Percentiles rank a stretch among this genome's conserved stretches.
These are phyloP conservation scores for Chionis minor DNA, from an alignment of 2,113 vertebrate species.

Conservation along the genomic window DNA sequence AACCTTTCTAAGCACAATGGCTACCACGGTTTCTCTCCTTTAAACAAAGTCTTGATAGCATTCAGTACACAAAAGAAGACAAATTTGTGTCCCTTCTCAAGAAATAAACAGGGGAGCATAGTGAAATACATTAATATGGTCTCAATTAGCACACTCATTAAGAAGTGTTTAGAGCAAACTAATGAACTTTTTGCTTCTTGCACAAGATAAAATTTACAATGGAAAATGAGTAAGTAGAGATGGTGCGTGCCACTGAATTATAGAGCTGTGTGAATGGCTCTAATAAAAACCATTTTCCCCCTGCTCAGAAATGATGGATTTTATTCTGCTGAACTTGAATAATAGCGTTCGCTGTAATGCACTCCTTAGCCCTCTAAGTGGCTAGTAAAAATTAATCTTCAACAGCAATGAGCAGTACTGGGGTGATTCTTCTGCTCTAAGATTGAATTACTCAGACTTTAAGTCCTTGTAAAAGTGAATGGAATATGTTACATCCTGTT, in stretches of 20 bases:
- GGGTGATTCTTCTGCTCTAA: conserved; percentile 22
- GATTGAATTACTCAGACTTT: conserved; percentile 35
- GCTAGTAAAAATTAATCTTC: conserved; percentile 62
- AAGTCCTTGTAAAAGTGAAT: background rate
- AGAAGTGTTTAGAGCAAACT: conserved; percentile 22
- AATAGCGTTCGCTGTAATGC: background rate
- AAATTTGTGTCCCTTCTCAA: conserved; percentile 19
- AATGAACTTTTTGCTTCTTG: conserved; percentile 67
- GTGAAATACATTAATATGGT: conserved; percentile 43
- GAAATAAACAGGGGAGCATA: conserved; percentile 39
- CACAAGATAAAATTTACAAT: conserved; percentile 54
- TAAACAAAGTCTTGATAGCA: background rate
- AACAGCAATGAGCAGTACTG: background rate
- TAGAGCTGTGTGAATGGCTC: conserved; percentile 41
- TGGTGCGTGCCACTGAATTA: conserved; percentile 49
- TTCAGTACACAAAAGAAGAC: conserved; percentile 9
- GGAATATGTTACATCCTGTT: conserved; percentile 32
- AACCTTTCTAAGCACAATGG: conserved; percentile 1
- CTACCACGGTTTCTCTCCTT: background rate
- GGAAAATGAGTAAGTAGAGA: conserved; percentile 40
- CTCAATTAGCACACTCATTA: conserved; percentile 64
- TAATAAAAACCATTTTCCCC: conserved; percentile 59
- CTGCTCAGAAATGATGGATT: conserved; percentile 58
- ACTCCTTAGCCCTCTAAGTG: conserved; percentile 43
- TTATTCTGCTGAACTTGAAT: conserved; percentile 57